A percentile compares a stretch with the other conserved stretches of the same genome.
These are phyloP conservation scores for Encarsia formosa DNA, from an alignment of 2,888 invertebrate genomes.

Conservation along the genomic window DNA sequence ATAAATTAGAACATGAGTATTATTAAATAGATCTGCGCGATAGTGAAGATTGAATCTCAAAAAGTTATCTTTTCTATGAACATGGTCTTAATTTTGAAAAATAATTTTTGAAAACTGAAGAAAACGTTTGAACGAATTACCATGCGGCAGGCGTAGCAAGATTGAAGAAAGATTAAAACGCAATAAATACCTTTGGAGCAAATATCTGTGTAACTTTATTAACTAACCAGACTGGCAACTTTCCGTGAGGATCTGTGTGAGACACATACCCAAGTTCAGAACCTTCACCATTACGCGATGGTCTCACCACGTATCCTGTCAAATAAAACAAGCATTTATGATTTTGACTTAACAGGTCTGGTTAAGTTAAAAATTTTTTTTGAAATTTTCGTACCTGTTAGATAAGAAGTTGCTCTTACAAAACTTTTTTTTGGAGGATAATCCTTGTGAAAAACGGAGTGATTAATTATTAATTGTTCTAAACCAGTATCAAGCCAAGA, in stretches of 20 bases:
- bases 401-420: constrained; percentile 64
- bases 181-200: constrained; percentile 69
- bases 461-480: constrained; percentile 85
- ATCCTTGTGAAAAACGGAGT: constrained; percentile 84
- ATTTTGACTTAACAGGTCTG: neutral
- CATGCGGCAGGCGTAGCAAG: too few relatives aligned
- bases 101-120: neutral
- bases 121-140: too few relatives aligned
- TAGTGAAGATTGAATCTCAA: too few relatives aligned
- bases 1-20: too few relatives aligned
- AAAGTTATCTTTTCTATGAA: too few relatives aligned
- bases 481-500: constrained; percentile 85
- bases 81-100: too few relatives aligned
- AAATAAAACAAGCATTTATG: too few relatives aligned
- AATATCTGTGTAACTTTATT: constrained; percentile 83
- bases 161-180: too few relatives aligned
- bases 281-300: constrained; percentile 56
- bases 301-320: constrained; percentile 64
- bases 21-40: too few relatives aligned
- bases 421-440: constrained; percentile 79
- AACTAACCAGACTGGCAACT: constrained; percentile 83
- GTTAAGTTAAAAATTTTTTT: constrained; percentile 25
- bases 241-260: constrained; percentile 85
- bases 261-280: constrained; percentile 84
- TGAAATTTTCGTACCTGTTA: constrained; percentile 54